Conservation (phyloP, 2,888 invertebrate species). For the Anodontia alba region DNA sequence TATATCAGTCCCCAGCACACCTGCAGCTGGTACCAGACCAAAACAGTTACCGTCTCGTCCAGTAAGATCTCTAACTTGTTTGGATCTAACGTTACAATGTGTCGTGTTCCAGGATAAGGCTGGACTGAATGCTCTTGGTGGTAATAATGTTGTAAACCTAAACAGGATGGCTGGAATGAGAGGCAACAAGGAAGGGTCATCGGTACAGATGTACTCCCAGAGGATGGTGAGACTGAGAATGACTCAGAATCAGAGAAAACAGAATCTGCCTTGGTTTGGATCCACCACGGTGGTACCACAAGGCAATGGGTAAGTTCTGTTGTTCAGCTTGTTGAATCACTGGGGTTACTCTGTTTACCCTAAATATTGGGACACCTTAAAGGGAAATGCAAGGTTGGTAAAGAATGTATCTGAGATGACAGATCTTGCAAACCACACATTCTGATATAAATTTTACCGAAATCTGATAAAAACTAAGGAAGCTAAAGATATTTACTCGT, state of each 20-base stretch:
- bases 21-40: conserved; percentile 38
- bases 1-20: conserved; percentile 45
- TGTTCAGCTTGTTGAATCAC: no score
- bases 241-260: conserved; percentile 69
- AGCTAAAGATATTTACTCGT: no score
- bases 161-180: conserved; percentile 65
- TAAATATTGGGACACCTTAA: no score
- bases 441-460: no score
- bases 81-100: conserved; percentile 62
- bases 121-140: conserved; percentile 11
- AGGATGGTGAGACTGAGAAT: conserved; percentile 71
- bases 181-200: conserved; percentile 58
- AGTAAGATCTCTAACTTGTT: conserved; percentile 49
- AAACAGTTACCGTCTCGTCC: conserved; percentile 50
- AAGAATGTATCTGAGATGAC: no score
- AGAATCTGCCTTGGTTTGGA: conserved; percentile 67
- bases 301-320: conserved; percentile 56
- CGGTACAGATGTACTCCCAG: conserved; percentile 69
- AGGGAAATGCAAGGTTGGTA: no score
- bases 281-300: conserved; percentile 50
- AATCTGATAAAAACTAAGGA: no score
- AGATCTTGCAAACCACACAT: no score
- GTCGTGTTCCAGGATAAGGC: conserved; percentile 61
- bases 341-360: no score
- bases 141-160: conserved; percentile 63